Percentiles rank a stretch among this genome's conserved stretches.
These are phyloP conservation scores for Holothuria glaberrima DNA, from an alignment of 35 echinoderm and acorn worm genomes.

Conservation along the genomic window DNA sequence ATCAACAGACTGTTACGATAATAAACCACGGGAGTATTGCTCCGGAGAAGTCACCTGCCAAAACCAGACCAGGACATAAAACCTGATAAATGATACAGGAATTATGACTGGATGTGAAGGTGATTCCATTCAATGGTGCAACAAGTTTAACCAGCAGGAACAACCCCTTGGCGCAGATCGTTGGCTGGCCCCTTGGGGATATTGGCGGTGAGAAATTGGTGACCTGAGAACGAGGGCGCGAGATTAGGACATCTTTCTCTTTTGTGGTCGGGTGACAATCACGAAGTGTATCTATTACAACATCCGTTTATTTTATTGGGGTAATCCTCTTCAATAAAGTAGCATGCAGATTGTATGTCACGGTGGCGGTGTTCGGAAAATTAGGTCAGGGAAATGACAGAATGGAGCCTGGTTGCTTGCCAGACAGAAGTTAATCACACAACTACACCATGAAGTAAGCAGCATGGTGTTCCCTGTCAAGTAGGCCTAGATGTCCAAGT, in stretches of 20 bases:
- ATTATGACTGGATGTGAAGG: background rate
- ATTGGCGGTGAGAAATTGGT: background rate
- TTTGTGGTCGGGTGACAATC: constrained; percentile 17
- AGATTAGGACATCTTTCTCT: background rate
- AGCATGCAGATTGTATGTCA: too few relatives aligned
- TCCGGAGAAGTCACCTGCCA: too few relatives aligned
- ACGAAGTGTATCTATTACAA: constrained; percentile 26
- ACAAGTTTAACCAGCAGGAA: constrained; percentile 30
- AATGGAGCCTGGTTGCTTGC: background rate
- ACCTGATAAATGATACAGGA: background rate
- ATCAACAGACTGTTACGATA: too few relatives aligned
- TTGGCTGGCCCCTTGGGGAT: background rate
- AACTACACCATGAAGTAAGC: background rate
- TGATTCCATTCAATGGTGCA: background rate
- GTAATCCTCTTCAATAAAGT: constrained; percentile 10
- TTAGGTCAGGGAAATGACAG: background rate
- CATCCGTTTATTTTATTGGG: constrained; percentile 42
- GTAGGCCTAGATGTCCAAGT: background rate
- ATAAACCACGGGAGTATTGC: too few relatives aligned
- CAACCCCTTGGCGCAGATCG: constrained; percentile 32
- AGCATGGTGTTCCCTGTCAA: background rate
- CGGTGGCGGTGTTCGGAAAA: background rate
- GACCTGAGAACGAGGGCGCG: constrained; percentile 19
- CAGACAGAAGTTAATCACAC: background rate
- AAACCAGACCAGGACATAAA: too few relatives aligned